Conservation (phyloP, 2,888 invertebrate genomes). For the Marronus borbonicus region DNA sequence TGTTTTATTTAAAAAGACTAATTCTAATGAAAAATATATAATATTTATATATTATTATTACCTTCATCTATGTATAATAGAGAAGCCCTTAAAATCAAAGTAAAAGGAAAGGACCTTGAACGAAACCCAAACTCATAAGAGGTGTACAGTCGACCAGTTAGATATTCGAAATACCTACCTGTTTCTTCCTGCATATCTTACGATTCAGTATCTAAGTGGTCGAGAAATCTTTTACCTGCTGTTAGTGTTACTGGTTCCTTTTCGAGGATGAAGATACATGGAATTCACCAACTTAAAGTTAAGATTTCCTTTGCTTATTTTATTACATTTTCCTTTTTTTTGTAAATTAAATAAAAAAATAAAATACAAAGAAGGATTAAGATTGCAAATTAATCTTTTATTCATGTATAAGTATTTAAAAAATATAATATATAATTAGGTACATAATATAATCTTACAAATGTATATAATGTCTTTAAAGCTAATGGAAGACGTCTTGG, state of each 20-base stretch:
- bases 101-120: neutral
- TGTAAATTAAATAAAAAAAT: neutral
- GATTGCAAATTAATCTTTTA: neutral
- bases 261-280: neutral
- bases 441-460: neutral
- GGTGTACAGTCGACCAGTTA: neutral
- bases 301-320: too few relatives aligned
- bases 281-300: too few relatives aligned
- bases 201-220: too few relatives aligned
- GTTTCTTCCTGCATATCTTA: neutral
- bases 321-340: too few relatives aligned
- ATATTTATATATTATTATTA: too few relatives aligned
- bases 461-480: neutral
- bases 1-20: too few relatives aligned
- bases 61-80: too few relatives aligned
- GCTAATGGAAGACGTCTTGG: constrained; percentile 12
- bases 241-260: neutral
- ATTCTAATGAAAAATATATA: too few relatives aligned
- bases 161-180: neutral
- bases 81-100: too few relatives aligned
- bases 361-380: neutral
- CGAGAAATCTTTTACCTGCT: neutral
- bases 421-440: constrained; percentile 5
- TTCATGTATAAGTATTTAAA: neutral
- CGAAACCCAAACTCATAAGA: neutral